phyloP scores from a whole-genome alignment of 2,113 vertebrate species.

The Penelope pileata region DNA sequence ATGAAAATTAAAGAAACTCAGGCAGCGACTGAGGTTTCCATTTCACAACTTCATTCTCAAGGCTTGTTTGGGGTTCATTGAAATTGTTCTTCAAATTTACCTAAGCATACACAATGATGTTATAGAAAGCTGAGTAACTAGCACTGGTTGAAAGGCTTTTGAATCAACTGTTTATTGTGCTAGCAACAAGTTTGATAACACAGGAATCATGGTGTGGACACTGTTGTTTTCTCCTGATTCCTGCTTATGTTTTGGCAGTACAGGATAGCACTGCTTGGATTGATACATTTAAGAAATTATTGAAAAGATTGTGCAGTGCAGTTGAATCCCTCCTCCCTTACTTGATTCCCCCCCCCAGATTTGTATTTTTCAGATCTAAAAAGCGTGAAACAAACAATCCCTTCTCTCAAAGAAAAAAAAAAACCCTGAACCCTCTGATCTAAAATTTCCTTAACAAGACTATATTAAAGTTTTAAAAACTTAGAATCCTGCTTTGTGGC shows the following conservation, averaged over 20 bases:
- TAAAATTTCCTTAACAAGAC: not conserved
- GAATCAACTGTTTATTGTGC: not conserved
- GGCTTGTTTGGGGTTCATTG: not conserved
- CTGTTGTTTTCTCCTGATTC: not conserved
- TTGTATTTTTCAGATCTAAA: not conserved
- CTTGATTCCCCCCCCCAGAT: not conserved
- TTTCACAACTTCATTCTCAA: not conserved
- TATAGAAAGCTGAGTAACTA: not conserved
- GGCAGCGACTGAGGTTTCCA: not conserved
- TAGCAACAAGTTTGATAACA: not conserved
- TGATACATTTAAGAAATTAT: not conserved
- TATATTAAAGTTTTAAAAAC: not conserved
- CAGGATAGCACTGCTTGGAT: not conserved
- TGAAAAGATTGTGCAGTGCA: not conserved
- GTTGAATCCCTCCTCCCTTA: not conserved
- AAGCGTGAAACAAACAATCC: not conserved
- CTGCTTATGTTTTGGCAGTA: not conserved
- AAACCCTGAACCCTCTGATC: rapidly evolving
- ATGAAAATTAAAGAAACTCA: not conserved
- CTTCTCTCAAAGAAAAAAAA: not conserved
- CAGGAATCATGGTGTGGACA: not conserved
- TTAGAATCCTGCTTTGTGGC: not conserved
- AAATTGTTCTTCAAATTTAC: not conserved
- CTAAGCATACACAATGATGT: not conserved
- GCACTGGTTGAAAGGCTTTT: not conserved